A percentile compares a stretch with the other conserved stretches of the same genome.
These are phyloP conservation scores for Poeciliopsis infans DNA, from an alignment of 2,797 vertebrate genomes.

Conservation along the genomic window DNA sequence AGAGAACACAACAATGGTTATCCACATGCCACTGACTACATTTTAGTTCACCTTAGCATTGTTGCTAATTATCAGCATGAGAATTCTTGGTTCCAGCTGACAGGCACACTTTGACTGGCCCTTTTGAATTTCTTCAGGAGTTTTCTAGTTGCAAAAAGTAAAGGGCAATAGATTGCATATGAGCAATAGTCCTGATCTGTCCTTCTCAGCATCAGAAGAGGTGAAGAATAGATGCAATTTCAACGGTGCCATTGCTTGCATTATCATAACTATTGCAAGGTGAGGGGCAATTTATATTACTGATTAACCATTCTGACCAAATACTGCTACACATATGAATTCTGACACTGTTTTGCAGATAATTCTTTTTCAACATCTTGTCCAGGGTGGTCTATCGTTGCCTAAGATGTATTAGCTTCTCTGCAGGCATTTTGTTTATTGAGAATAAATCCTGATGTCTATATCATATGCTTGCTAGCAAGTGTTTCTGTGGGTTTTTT, in stretches of 20 bases:
- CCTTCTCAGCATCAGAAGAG: slow-evolving; percentile 55
- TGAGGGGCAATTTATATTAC: slow-evolving; percentile 72
- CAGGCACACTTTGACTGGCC: too few relatives aligned
- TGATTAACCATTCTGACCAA: slow-evolving; percentile 63
- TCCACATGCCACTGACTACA: too few relatives aligned
- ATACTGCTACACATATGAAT: slow-evolving; percentile 47
- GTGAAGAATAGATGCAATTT: slow-evolving; percentile 74
- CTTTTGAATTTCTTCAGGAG: too few relatives aligned
- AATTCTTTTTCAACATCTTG: too few relatives aligned
- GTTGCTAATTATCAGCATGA: too few relatives aligned
- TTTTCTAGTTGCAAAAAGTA: slow-evolving; percentile 40
- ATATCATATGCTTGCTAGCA: not conserved
- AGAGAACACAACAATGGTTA: too few relatives aligned
- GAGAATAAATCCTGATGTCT: not conserved
- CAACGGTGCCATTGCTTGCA: slow-evolving; percentile 57
- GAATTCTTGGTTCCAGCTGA: too few relatives aligned
- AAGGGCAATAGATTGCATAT: slow-evolving; percentile 53
- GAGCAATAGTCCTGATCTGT: slow-evolving; percentile 49
- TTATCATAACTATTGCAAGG: slow-evolving; percentile 76
- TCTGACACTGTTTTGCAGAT: slow-evolving; percentile 14
- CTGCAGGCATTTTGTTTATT: not conserved
- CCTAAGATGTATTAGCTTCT: not conserved
- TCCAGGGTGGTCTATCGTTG: too few relatives aligned
- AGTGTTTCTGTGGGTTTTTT: not conserved
- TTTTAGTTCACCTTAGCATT: too few relatives aligned